Evolutionary conservation across 1,140 invertebrate species (phyloP), one percentile per base, ranked within the genome.

Genomic region (Drosophila ananassae): DNA sequence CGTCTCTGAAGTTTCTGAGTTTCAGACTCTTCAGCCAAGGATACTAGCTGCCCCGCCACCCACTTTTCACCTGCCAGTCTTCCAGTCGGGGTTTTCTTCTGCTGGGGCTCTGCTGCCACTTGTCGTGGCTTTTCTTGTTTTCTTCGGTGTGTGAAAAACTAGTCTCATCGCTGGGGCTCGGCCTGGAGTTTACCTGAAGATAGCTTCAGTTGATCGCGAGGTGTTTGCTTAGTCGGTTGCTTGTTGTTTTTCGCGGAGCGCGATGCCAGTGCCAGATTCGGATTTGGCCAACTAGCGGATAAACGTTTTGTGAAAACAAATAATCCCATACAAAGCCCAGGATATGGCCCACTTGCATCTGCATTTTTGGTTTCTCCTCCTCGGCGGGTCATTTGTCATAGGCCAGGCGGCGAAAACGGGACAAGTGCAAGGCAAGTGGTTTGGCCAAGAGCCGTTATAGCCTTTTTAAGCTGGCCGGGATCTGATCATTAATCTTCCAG

Each of bases 191-290:
- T 37, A 37, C 17, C 48, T 13, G 25, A 62, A 58, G 76, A 69
- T 69, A 72, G 61, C 72, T 79, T 89, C 83, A 89, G 83, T 89
- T 89, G 79, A 21, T 79, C 77, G 76, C 68, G 84, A 77, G 68
- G 67, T 83, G 79, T 89, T 83, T 79, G 58, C 67, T 67, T 67
- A 63, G 83, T 83, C 83, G 83, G 82, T 85, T 81, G 81, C 51
- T 50, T 50, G 7, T 44, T 50, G 41, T 25, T 28, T 50, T 9
- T 52, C 17, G 55, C 69, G 32, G 54, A 50, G 61, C 59, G 79
- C 64, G 74, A 83, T 84, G 79, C 61, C 56, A 77, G 52, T 44
- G n/a, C 28, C 4, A 44, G 41, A 13, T 44, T 17, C 8, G 41
- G 39, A 5, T 37, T 13, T 21, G 58, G 57, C 48, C 30, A 48